Evolutionary conservation across 2,797 vertebrate species (phyloP).

Genomic region (Scomberomorus guttatus): DNA sequence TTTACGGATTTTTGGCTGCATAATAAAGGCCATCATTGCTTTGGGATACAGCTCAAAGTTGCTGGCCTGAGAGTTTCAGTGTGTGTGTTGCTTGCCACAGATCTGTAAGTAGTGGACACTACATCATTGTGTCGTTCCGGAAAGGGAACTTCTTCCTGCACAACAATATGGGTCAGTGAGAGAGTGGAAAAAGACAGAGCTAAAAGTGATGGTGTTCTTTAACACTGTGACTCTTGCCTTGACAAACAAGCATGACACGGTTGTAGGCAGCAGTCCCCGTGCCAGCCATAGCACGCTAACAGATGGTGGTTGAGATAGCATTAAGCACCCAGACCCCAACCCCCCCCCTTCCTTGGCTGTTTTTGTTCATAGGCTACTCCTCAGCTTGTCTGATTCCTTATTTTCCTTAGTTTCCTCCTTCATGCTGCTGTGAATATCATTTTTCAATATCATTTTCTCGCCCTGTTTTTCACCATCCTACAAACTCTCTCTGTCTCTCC

Average conservation of each 20-base stretch:
- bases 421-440: background rate
- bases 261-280: slow-evolving; percentile 66
- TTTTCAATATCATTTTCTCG: slow-evolving; percentile 14
- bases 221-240: slow-evolving; percentile 54
- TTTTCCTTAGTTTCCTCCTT: slow-evolving; percentile 1
- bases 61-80: background rate
- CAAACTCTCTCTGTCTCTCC: background rate
- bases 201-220: slow-evolving; percentile 26
- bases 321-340: slow-evolving; percentile 58
- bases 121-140: slow-evolving; percentile 21
- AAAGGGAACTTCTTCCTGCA: slow-evolving; percentile 19
- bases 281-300: slow-evolving; percentile 74
- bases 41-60: background rate
- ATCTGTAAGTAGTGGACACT: slow-evolving; percentile 11
- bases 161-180: slow-evolving; percentile 48
- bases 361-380: slow-evolving; percentile 36
- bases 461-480: background rate
- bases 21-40: background rate
- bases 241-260: slow-evolving; percentile 70
- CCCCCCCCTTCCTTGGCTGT: slow-evolving; percentile 33
- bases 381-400: slow-evolving; percentile 34
- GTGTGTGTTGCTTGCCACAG: background rate
- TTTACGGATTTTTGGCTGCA: background rate
- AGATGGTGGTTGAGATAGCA: slow-evolving; percentile 76
- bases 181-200: slow-evolving; percentile 24